Conservation (phyloP, 2,113 vertebrate genomes). For the zebrafish (Danio rerio) region DNA sequence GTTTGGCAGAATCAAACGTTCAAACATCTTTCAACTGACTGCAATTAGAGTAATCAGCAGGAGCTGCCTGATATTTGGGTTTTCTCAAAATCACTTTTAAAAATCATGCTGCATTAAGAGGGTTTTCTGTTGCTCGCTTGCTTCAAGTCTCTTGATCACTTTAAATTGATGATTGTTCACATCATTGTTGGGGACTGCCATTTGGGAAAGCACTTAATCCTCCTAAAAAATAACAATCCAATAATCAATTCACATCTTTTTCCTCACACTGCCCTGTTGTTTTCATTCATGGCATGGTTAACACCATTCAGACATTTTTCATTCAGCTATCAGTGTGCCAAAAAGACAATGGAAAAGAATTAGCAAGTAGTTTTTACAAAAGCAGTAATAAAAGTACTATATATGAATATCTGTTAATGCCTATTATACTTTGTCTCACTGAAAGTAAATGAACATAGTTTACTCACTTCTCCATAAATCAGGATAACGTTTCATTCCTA, state of each 20-base stretch:
- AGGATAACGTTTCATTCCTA: not conserved
- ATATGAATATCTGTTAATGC: not conserved
- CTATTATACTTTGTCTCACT: not conserved
- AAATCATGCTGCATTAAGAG: slow-evolving; percentile 6
- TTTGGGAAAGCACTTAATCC: slow-evolving; percentile 3
- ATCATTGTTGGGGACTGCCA: not conserved
- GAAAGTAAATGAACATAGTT: not conserved
- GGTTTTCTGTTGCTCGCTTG: not conserved
- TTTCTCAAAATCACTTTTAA: slow-evolving; percentile 6
- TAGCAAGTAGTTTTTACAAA: not conserved
- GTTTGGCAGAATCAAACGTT: not conserved
- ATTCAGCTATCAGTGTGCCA: not conserved
- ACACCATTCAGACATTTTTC: not conserved
- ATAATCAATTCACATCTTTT: not conserved
- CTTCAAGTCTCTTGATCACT: not conserved
- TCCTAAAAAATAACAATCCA: not conserved
- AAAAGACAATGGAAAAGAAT: not conserved
- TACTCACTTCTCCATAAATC: not conserved
- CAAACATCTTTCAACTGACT: not conserved
- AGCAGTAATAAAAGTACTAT: not conserved
- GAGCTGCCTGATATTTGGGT: slow-evolving; percentile 22
- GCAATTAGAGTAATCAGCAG: slow-evolving; percentile 1
- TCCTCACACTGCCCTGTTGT: not conserved
- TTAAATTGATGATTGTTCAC: not conserved
- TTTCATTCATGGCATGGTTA: not conserved